These are phyloP conservation scores for Hirtodrosophila duncani DNA, from an alignment of 2,888 invertebrate genomes.

Conservation along the genomic window DNA sequence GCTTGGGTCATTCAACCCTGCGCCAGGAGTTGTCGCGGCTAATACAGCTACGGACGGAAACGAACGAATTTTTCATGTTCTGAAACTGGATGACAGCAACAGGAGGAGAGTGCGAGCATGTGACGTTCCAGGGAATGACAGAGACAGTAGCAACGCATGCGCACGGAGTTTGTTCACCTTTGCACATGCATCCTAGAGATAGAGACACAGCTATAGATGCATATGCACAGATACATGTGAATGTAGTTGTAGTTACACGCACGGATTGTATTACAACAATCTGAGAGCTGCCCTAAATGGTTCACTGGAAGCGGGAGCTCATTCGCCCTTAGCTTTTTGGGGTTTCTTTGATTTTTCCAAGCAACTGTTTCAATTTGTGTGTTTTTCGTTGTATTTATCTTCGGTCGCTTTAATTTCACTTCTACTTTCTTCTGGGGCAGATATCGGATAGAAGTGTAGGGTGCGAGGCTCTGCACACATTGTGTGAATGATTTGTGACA, in stretches of 20 bases:
- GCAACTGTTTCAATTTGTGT: constrained; percentile 66
- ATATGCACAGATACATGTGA: constrained; percentile 41
- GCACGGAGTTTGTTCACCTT: constrained; percentile 67
- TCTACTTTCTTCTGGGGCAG: constrained; percentile 44
- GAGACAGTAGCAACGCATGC: constrained; percentile 41
- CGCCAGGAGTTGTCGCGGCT: constrained; percentile 10
- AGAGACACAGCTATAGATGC: constrained; percentile 16
- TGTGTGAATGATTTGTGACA: constrained; percentile 72
- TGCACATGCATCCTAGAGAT: constrained; percentile 11
- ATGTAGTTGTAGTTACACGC: constrained; percentile 66
- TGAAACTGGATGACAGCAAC: constrained; percentile 55
- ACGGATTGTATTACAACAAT: constrained; percentile 65
- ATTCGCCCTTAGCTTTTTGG: constrained; percentile 3
- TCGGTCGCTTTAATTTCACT: constrained; percentile 56
- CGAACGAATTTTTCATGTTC: constrained; percentile 62
- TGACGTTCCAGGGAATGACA: constrained; percentile 14
- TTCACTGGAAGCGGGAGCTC: constrained; percentile 29
- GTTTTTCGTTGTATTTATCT: constrained; percentile 55
- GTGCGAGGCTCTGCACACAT: constrained; percentile 7
- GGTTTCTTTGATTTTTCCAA: constrained; percentile 55
- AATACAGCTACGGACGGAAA: constrained; percentile 38
- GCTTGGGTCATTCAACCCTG: constrained; percentile 58
- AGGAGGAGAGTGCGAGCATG: constrained; percentile 29
- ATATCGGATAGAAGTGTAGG: too few species aligned
- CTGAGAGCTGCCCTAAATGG: constrained; percentile 24